Percentiles rank a stretch among this genome's conserved stretches.
Conservation (phyloP, 2,797 vertebrate species). For the Odontamblyopus rebecca region DNA sequence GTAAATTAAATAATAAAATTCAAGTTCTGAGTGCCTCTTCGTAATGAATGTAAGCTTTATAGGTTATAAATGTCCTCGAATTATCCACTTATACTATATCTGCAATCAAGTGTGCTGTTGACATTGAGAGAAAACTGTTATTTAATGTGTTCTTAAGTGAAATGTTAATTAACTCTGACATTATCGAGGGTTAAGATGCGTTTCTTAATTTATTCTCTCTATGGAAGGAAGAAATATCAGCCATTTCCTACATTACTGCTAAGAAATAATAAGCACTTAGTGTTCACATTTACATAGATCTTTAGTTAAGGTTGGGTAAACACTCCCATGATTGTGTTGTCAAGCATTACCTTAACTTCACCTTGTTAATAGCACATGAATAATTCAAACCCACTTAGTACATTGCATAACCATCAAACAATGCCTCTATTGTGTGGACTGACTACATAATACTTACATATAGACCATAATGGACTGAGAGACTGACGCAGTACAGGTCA, state of each 20-base stretch:
- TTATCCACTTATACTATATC: neutral
- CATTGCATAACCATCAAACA: neutral
- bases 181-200: neutral
- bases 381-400: neutral
- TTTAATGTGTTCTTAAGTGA: neutral
- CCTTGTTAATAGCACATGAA: neutral
- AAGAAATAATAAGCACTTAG: neutral
- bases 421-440: neutral
- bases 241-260: neutral
- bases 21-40: neutral
- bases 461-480: constrained; percentile 8
- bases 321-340: neutral
- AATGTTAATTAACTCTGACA: neutral
- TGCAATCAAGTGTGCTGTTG: neutral
- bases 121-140: neutral
- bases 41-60: neutral
- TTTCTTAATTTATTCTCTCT: neutral
- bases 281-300: neutral
- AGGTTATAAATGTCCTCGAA: neutral
- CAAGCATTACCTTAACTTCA: no score
- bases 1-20: neutral
- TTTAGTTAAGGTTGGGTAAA: neutral
- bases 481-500: neutral
- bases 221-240: neutral
- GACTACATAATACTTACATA: neutral